Conservation (phyloP, 2,888 invertebrate species). For the Hofmannophila pseudospretella region DNA sequence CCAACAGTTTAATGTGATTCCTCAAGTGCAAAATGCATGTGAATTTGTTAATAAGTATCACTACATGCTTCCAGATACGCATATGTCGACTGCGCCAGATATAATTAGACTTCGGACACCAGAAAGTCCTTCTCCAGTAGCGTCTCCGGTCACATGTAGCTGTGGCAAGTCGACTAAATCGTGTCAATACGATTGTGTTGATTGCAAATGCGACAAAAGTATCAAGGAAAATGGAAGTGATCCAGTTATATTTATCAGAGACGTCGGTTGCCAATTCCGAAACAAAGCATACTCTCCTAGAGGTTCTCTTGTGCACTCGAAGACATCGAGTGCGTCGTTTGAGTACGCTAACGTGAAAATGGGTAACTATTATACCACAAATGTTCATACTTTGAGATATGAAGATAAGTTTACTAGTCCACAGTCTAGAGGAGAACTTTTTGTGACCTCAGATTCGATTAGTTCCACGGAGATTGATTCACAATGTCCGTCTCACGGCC, state of each 20-base stretch:
- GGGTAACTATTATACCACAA: conserved; percentile 31
- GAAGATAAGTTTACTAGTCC: conserved; percentile 51
- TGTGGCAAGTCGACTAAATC: conserved; percentile 45
- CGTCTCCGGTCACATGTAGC: conserved; percentile 23
- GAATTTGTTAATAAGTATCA: conserved; percentile 30
- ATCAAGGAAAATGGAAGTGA: conserved; percentile 28
- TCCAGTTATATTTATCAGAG: conserved; percentile 55
- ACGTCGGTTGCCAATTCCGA: conserved; percentile 64
- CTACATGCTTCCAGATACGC: conserved; percentile 30
- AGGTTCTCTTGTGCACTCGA: conserved; percentile 31
- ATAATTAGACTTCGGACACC: conserved; percentile 6
- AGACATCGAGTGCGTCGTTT: conserved; percentile 42
- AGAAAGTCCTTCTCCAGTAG: conserved; percentile 27
- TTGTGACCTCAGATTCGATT: conserved; percentile 33
- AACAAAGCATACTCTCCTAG: conserved; percentile 32
- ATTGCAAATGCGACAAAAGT: conserved; percentile 22
- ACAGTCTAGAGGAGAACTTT: conserved; percentile 27
- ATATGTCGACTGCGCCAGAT: conserved; percentile 16
- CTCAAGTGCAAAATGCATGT: conserved; percentile 35
- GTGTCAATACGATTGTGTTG: conserved; percentile 45
- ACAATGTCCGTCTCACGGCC: conserved; percentile 40
- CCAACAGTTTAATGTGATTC: conserved; percentile 28
- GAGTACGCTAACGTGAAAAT: conserved; percentile 33
- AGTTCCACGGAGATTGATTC: conserved; percentile 38
- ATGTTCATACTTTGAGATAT: conserved; percentile 43